Percentiles rank a stretch among this genome's conserved stretches.
phyloP scores from a whole-genome alignment of 2,113 vertebrate species.

The Sturnus vulgaris region DNA sequence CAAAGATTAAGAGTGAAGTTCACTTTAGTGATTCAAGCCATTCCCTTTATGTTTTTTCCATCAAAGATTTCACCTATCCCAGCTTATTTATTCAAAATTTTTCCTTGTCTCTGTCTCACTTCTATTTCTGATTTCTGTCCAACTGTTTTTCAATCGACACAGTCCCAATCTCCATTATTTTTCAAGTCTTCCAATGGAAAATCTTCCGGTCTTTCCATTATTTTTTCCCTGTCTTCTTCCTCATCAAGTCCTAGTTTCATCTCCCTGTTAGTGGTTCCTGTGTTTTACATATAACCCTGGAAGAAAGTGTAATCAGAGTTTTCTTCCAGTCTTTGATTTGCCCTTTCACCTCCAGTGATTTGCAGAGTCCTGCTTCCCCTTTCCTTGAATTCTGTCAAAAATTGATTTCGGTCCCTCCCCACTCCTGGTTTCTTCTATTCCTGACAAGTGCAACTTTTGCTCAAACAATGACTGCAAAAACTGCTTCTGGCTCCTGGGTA shows the following conservation, averaged over 20 bases:
- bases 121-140: neutral
- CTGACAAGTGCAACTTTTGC: neutral
- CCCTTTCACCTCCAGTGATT: neutral
- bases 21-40: neutral
- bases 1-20: neutral
- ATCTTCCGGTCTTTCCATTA: neutral
- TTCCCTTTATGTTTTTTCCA: neutral
- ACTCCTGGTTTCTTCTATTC: neutral
- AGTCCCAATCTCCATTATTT: neutral
- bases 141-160: neutral
- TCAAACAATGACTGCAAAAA: neutral
- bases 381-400: neutral
- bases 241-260: neutral
- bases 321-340: neutral
- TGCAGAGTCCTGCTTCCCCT: neutral
- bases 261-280: neutral
- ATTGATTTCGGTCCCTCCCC: neutral
- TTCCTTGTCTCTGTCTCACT: neutral
- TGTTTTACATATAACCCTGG: neutral
- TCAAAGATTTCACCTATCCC: neutral
- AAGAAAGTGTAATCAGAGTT: neutral
- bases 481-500: neutral
- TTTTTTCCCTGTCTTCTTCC: neutral
- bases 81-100: neutral
- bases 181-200: neutral